Conservation (phyloP, 2,888 invertebrate genomes). For the Pseudeuparius sepicola region DNA sequence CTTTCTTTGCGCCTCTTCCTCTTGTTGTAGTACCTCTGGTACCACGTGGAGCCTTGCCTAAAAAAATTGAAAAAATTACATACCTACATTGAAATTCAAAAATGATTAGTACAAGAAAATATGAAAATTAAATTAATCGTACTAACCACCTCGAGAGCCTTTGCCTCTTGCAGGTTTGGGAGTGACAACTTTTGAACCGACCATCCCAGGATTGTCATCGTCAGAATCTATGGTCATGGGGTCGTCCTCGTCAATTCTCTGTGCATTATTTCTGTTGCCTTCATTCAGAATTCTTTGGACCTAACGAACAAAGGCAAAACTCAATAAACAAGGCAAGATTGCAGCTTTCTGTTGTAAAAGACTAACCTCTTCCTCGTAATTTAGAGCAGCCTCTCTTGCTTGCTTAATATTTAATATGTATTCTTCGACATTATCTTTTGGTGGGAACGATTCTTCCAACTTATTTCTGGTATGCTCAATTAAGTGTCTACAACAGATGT, state of each 20-base stretch:
- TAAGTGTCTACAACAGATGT: constrained; percentile 17
- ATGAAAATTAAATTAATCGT: neutral
- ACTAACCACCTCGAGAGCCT: constrained; percentile 23
- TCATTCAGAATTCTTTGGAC: neutral
- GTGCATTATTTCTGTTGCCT: neutral
- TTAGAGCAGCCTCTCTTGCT: no score
- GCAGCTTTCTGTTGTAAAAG: no score
- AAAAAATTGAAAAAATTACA: no score
- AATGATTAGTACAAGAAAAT: no score
- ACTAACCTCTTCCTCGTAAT: no score
- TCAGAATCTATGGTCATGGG: neutral
- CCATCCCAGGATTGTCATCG: no score
- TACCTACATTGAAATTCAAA: no score
- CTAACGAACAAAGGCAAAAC: no score
- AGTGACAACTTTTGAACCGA: no score
- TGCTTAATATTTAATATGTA: constrained; percentile 42
- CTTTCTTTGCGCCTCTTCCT: constrained; percentile 19
- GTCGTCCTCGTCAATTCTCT: neutral
- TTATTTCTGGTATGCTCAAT: constrained; percentile 37
- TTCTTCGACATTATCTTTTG: constrained; percentile 41
- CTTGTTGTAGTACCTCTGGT: constrained; percentile 20
- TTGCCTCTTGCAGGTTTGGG: constrained; percentile 18
- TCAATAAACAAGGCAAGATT: no score
- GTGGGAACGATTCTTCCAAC: constrained; percentile 41
- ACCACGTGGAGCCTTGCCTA: no score